Percentiles rank a stretch among this genome's conserved stretches.
Conservation (phyloP, 2,797 vertebrate genomes). For the Enteromius viviparus region DNA sequence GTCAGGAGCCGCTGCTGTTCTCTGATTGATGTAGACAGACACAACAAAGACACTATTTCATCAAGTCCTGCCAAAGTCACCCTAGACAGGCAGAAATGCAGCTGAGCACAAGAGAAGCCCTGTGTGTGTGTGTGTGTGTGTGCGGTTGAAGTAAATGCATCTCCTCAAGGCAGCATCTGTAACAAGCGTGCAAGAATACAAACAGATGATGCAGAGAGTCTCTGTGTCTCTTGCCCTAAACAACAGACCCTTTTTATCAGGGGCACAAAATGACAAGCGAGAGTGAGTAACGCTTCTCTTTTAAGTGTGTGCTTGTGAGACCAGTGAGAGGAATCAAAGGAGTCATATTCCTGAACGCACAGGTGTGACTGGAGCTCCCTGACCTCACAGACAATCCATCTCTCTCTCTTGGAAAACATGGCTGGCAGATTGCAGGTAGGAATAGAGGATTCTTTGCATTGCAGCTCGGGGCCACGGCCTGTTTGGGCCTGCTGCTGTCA, state of each 20-base stretch:
- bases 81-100: constrained; percentile 20
- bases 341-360: not conserved
- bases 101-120: constrained; percentile 58
- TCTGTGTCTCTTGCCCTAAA: constrained; percentile 11
- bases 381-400: constrained; percentile 40
- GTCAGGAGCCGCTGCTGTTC: constrained; percentile 22
- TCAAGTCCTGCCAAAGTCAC: constrained; percentile 23
- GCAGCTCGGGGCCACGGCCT: constrained; percentile 62
- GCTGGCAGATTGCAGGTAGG: constrained; percentile 15
- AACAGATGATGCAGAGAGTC: constrained; percentile 31
- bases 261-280: not conserved
- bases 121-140: constrained; percentile 48
- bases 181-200: not conserved
- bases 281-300: constrained; percentile 3
- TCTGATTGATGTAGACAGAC: constrained; percentile 22
- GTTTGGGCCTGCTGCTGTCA: constrained; percentile 59
- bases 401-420: constrained; percentile 10
- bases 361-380: constrained; percentile 43
- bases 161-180: constrained; percentile 13
- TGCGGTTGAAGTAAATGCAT: constrained; percentile 27
- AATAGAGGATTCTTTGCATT: constrained; percentile 65
- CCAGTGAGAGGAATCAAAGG: not conserved
- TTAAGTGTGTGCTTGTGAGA: not conserved
- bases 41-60: constrained; percentile 43
- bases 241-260: not conserved